These are phyloP conservation scores for Triplophysa siluroides DNA, from an alignment of 2,113 vertebrate species.

Conservation along the genomic window DNA sequence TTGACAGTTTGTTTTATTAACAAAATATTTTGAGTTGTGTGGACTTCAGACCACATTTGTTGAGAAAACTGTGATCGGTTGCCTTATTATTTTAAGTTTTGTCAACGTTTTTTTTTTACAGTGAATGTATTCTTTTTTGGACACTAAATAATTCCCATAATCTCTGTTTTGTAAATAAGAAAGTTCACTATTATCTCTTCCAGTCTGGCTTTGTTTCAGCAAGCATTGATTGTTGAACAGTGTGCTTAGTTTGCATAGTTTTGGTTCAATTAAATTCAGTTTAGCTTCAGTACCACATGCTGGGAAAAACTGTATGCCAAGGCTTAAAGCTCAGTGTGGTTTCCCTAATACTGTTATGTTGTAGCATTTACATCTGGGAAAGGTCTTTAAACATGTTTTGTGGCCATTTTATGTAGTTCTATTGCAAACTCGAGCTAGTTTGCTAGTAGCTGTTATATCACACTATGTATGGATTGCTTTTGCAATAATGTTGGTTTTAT, in stretches of 20 bases:
- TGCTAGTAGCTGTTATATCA: not conserved
- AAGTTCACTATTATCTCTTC: too few species aligned
- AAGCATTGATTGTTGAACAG: too few species aligned
- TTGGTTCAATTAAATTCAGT: slow-evolving; percentile 1
- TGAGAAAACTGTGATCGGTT: too few species aligned
- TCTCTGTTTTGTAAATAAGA: not conserved
- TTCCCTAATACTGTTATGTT: slow-evolving; percentile 6
- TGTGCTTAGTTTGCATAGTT: not conserved
- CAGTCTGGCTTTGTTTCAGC: too few species aligned
- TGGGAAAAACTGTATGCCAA: not conserved
- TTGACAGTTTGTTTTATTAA: too few species aligned
- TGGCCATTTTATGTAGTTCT: not conserved
- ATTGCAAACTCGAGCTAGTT: not conserved
- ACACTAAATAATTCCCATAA: not conserved
- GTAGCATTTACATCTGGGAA: not conserved
- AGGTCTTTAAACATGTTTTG: not conserved
- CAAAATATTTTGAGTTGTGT: too few species aligned
- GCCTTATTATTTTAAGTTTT: too few species aligned
- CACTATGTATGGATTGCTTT: not conserved
- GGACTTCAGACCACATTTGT: too few species aligned
- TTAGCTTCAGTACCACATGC: slow-evolving; percentile 4
- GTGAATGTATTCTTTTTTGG: too few species aligned
- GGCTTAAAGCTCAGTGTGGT: not conserved
- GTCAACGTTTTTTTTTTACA: too few species aligned
- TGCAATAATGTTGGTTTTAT: not conserved